These are phyloP conservation scores for Macrotrachela quadricornifera DNA, from an alignment of 1,140 invertebrate species.

Conservation along the genomic window DNA sequence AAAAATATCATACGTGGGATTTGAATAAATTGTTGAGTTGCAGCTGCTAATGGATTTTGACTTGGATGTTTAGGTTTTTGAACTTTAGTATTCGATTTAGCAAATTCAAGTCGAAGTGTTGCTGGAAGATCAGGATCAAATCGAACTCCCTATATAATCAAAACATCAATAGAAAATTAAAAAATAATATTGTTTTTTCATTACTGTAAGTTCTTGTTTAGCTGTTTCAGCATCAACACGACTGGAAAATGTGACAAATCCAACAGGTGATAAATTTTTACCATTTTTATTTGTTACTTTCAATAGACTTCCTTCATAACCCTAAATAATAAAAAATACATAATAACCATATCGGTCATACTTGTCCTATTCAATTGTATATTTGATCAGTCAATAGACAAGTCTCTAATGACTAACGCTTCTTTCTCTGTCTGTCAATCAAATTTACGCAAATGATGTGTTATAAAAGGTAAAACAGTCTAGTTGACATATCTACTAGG, in stretches of 20 bases:
- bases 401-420: too few species aligned
- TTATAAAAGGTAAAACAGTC: too few species aligned
- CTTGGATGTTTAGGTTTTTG: constrained; percentile 72
- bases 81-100: constrained; percentile 99
- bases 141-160: constrained; percentile 61
- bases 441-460: too few species aligned
- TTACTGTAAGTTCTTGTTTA: constrained; percentile 92
- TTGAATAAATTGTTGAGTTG: too few species aligned
- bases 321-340: constrained; percentile 13
- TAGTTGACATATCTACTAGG: too few species aligned
- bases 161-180: constrained; percentile 39
- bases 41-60: too few species aligned
- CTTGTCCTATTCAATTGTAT: too few species aligned
- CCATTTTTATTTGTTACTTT: constrained; percentile 99
- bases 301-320: constrained; percentile 77
- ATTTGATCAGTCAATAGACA: too few species aligned
- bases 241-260: constrained; percentile 96
- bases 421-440: too few species aligned
- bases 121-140: constrained; percentile 99
- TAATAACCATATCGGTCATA: not conserved
- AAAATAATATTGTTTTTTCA: constrained; percentile 23
- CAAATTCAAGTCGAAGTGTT: constrained; percentile 99
- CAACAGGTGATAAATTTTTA: constrained; percentile 95
- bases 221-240: constrained; percentile 87
- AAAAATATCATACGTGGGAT: too few species aligned